A percentile compares a stretch with the other conserved stretches of the same genome.
Conservation (phyloP, 1,140 invertebrate genomes). For the Papilio dardanus region DNA sequence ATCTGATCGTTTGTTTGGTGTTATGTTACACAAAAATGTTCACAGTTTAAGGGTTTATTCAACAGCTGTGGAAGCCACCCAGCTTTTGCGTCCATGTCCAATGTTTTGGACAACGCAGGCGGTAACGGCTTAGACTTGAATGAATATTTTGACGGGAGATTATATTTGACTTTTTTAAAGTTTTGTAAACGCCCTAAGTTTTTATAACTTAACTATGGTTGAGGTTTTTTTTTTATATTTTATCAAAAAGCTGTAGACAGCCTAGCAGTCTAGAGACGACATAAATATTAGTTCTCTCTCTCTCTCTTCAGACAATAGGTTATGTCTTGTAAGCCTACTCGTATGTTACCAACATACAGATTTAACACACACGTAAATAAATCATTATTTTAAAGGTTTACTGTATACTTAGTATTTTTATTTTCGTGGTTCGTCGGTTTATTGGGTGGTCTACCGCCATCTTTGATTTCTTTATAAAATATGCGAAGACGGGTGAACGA, state of each 20-base stretch:
- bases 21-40: conserved; percentile 14
- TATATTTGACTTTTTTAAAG: too few species aligned
- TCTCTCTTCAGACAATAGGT: too few species aligned
- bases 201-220: too few species aligned
- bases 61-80: conserved; percentile 9
- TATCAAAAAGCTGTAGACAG: too few species aligned
- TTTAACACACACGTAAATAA: too few species aligned
- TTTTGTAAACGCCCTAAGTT: too few species aligned
- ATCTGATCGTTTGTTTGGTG: conserved; percentile 9
- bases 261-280: too few species aligned
- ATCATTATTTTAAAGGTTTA: too few species aligned
- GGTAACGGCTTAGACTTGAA: not conserved
- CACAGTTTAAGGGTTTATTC: not conserved
- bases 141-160: not conserved
- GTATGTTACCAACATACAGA: too few species aligned
- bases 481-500: not conserved
- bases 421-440: not conserved
- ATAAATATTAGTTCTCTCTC: too few species aligned
- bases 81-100: not conserved
- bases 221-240: too few species aligned
- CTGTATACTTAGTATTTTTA: not conserved
- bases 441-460: conserved; percentile 6
- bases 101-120: not conserved
- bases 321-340: too few species aligned
- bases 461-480: conserved; percentile 2